Evolutionary conservation across 2,797 vertebrate species (phyloP).

Genomic region (Glyptemys insculpta): DNA sequence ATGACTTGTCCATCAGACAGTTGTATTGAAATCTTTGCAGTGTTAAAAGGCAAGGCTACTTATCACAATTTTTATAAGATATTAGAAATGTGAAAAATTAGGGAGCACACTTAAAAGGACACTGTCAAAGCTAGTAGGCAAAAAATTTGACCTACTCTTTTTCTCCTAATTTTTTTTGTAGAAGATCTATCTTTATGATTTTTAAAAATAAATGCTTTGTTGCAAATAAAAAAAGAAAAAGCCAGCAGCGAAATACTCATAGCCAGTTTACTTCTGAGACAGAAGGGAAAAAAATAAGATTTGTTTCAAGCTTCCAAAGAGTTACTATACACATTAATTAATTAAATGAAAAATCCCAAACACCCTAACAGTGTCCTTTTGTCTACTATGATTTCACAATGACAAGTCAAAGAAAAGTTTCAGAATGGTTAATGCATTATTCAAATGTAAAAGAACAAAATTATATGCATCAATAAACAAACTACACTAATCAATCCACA

Average conservation of each 20-base stretch:
- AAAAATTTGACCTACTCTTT: background rate
- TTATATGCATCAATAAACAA: constrained; percentile 17
- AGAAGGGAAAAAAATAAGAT: background rate
- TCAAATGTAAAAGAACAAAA: constrained; percentile 33
- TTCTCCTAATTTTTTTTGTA: background rate
- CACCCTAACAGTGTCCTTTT: constrained; percentile 55
- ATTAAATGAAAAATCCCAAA: background rate
- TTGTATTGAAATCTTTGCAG: constrained; percentile 1
- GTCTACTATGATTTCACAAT: constrained; percentile 47
- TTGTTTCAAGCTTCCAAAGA: background rate
- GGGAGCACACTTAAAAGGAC: constrained; percentile 36
- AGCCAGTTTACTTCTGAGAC: background rate
- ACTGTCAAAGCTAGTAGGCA: constrained; percentile 19
- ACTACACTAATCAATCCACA: constrained; percentile 44
- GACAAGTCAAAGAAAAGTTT: constrained; percentile 39
- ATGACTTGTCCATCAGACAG: constrained; percentile 51
- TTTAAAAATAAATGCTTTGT: background rate
- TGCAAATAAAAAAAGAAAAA: background rate
- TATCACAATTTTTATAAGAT: constrained; percentile 26
- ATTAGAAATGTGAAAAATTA: constrained; percentile 41
- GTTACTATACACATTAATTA: background rate
- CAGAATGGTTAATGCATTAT: constrained; percentile 21
- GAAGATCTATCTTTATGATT: background rate
- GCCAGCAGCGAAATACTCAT: background rate
- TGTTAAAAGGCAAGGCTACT: constrained; percentile 66